A percentile compares a stretch with the other conserved stretches of the same genome.
Evolutionary conservation across 2,888 invertebrate species (phyloP).

Genomic region (Drosophila tanythrix): DNA sequence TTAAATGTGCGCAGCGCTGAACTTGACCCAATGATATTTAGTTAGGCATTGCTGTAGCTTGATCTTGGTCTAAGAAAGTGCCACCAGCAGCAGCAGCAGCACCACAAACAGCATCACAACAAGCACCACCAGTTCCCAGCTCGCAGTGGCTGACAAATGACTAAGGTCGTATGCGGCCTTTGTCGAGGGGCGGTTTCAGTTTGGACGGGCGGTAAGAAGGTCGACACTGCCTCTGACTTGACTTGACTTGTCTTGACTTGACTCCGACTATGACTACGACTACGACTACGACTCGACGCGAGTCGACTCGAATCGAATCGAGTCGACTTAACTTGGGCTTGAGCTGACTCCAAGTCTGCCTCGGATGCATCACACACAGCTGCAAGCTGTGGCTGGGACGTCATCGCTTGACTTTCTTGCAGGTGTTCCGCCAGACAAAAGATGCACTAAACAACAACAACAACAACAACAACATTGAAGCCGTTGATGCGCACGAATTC

Average conservation of each 20-base stretch:
- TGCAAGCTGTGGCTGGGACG: constrained; percentile 63
- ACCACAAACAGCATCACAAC: constrained; percentile 10
- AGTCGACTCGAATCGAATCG: constrained; percentile 8
- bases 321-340: constrained; percentile 18
- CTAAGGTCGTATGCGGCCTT: constrained; percentile 71
- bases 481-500: constrained; percentile 80
- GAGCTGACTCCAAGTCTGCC: constrained; percentile 50
- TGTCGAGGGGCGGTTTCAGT: constrained; percentile 70
- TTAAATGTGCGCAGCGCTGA: constrained; percentile 69
- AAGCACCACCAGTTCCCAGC: constrained; percentile 49
- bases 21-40: constrained; percentile 81
- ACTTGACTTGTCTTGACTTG: constrained; percentile 50
- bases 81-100: constrained; percentile 42
- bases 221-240: constrained; percentile 64
- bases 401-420: constrained; percentile 68
- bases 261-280: neutral
- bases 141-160: constrained; percentile 74
- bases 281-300: neutral
- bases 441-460: constrained; percentile 55
- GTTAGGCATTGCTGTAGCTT: constrained; percentile 53
- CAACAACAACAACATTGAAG: constrained; percentile 69
- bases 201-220: constrained; percentile 77
- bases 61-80: constrained; percentile 76
- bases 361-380: constrained; percentile 68
- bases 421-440: constrained; percentile 77